phyloP scores from a whole-genome alignment of 2,113 vertebrate species.

The Crypturellus undulatus region DNA sequence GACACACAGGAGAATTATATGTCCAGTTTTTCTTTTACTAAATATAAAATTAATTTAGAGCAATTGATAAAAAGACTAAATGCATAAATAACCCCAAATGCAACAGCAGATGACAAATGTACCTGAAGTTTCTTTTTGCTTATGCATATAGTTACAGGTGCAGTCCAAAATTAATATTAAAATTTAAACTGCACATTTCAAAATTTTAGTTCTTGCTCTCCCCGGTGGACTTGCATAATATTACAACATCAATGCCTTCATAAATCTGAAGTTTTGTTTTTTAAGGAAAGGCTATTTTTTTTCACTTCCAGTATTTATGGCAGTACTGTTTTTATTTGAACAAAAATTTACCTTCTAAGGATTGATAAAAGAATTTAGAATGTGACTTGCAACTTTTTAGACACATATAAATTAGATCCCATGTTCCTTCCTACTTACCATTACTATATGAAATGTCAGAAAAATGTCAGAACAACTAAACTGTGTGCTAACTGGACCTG shows the following conservation, averaged over 20 bases:
- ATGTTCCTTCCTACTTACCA: background rate
- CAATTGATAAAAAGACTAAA: background rate
- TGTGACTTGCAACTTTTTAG: background rate
- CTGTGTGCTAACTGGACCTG: background rate
- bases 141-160: background rate
- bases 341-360: background rate
- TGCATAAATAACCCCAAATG: background rate
- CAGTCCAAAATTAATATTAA: background rate
- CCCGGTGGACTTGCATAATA: constrained; percentile 8
- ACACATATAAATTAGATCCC: background rate
- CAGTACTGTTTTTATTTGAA: background rate
- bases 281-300: constrained; percentile 39
- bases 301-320: background rate
- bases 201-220: constrained; percentile 33
- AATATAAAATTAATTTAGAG: background rate
- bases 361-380: background rate
- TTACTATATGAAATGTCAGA: background rate
- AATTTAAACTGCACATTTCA: background rate
- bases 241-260: background rate
- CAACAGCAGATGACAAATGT: background rate
- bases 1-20: fast-evolving
- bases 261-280: constrained; percentile 19
- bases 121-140: background rate
- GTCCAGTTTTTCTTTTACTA: background rate
- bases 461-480: background rate